Percentiles rank a stretch among this genome's conserved stretches.
These are phyloP conservation scores for Phorcus lineatus DNA, from an alignment of 2,888 invertebrate genomes.

Conservation along the genomic window DNA sequence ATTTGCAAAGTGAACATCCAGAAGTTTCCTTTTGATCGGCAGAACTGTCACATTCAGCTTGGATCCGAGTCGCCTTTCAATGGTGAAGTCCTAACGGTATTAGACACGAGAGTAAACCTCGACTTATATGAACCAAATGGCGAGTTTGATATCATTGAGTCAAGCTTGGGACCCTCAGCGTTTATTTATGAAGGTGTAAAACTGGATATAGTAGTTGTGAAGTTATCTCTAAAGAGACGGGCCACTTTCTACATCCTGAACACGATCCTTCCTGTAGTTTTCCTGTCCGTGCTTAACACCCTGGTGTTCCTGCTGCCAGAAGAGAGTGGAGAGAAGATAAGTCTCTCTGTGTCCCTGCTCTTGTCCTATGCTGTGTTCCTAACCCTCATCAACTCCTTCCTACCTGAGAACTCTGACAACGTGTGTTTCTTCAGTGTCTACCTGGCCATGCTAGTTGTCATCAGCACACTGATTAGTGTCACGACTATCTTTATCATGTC, in stretches of 20 bases:
- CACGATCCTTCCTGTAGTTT: slow-evolving; percentile 3
- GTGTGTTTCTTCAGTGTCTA: slow-evolving; percentile 14
- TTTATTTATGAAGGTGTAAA: no score
- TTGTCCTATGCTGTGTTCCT: slow-evolving; percentile 10
- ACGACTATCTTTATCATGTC: neutral
- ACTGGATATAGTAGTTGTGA: neutral
- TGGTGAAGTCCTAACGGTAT: neutral
- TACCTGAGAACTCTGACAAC: slow-evolving; percentile 5
- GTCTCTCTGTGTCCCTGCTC: neutral
- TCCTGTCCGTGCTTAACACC: slow-evolving; percentile 15
- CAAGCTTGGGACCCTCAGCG: neutral
- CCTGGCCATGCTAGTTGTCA: neutral
- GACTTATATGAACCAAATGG: neutral
- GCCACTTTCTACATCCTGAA: neutral
- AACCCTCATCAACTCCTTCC: neutral
- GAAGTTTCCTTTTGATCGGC: neutral
- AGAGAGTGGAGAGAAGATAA: slow-evolving; percentile 14
- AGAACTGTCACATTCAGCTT: neutral
- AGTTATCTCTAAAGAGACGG: neutral
- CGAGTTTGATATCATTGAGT: neutral
- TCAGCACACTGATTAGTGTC: neutral
- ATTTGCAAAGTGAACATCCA: slow-evolving; percentile 1
- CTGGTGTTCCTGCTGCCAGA: slow-evolving; percentile 14
- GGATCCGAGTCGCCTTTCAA: neutral
- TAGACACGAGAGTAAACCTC: neutral